Evolutionary conservation across 2,888 invertebrate genomes (phyloP).

Genomic region (Iselma pallidipennis): DNA sequence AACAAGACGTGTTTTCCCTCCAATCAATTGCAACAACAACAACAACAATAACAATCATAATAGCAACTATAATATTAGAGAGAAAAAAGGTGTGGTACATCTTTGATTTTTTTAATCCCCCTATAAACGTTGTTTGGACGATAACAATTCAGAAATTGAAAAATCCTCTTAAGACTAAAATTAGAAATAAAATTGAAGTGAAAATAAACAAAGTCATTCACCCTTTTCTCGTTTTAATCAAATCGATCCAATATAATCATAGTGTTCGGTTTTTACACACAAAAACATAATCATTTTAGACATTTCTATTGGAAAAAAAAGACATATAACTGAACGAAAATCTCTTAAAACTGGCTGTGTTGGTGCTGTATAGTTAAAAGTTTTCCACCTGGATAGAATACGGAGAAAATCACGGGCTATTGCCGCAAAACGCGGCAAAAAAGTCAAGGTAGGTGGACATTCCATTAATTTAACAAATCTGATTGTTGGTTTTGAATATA

Average conservation of each 20-base stretch:
- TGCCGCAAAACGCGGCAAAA: conserved; percentile 78
- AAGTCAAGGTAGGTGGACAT: conserved; percentile 71
- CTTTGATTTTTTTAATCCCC: too few species aligned
- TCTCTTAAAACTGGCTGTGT: not conserved
- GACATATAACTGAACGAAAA: too few species aligned
- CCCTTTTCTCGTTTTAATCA: not conserved
- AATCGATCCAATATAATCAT: not conserved
- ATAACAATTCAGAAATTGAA: too few species aligned
- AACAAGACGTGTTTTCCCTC: too few species aligned
- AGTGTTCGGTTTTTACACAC: too few species aligned
- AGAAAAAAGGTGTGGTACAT: not conserved
- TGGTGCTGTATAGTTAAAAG: conserved; percentile 3
- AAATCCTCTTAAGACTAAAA: too few species aligned
- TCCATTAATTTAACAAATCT: not conserved
- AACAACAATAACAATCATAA: not conserved
- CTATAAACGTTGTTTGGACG: too few species aligned
- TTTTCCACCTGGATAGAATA: conserved; percentile 72
- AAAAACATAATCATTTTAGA: too few species aligned
- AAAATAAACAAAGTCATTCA: not conserved
- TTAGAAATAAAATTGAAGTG: not conserved
- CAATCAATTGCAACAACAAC: too few species aligned
- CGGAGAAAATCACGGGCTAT: conserved; percentile 84
- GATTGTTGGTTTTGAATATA: not conserved
- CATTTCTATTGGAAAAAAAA: too few species aligned
- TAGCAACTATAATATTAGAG: not conserved